Conservation (phyloP, 1,140 invertebrate genomes). For the Tetragonula clypearis region DNA sequence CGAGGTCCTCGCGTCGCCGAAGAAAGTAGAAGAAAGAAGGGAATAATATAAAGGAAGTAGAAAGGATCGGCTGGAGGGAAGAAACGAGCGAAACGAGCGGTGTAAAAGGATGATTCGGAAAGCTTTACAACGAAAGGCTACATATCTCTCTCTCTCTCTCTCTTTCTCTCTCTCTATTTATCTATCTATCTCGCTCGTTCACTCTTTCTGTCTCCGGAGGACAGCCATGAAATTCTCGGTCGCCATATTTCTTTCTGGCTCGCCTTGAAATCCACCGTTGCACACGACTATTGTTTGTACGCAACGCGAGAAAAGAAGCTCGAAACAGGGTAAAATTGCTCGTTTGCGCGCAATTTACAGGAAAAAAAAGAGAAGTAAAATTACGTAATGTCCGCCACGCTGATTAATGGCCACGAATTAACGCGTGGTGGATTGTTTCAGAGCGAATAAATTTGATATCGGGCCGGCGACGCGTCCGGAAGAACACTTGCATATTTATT, state of each 20-base stretch:
- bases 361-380: background rate
- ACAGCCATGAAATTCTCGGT: conserved; percentile 8
- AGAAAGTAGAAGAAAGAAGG: background rate
- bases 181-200: background rate
- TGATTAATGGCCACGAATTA: background rate
- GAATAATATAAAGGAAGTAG: background rate
- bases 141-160: background rate
- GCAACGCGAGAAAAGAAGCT: background rate
- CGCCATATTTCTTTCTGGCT: conserved; percentile 32
- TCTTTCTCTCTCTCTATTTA: background rate
- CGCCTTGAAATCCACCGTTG: too few relatives aligned
- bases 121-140: conserved; percentile 37
- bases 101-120: conserved; percentile 47
- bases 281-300: background rate
- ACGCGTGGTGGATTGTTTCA: background rate
- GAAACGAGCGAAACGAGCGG: conserved; percentile 1
- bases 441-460: background rate
- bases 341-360: background rate
- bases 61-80: background rate
- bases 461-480: background rate
- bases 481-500: background rate
- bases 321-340: background rate
- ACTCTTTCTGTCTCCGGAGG: background rate
- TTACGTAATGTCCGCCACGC: too few relatives aligned
- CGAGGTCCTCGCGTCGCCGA: background rate